Evolutionary conservation across 2,113 vertebrate species (phyloP).

Genomic region (Lepisosteus osseus): DNA sequence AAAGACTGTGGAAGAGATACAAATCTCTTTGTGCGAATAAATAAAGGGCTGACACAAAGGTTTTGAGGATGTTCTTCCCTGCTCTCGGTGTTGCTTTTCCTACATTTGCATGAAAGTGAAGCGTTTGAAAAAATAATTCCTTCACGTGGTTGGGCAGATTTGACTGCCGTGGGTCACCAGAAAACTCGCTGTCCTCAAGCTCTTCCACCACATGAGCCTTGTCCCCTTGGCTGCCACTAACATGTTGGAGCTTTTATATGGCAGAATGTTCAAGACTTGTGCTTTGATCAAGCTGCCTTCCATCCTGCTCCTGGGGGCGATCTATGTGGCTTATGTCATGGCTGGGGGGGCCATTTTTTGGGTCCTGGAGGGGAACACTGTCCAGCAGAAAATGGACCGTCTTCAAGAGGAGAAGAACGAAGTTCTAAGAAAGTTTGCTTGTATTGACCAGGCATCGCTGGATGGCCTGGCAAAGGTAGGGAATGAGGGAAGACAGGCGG

Average conservation of each 20-base stretch:
- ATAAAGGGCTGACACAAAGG: too few species aligned
- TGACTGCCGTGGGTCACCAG: conserved; percentile 42
- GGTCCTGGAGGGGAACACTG: conserved; percentile 68
- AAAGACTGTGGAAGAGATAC: too few species aligned
- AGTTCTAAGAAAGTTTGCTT: conserved; percentile 63
- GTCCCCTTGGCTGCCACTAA: not conserved
- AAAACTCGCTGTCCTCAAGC: conserved; percentile 16
- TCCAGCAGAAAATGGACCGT: conserved; percentile 25
- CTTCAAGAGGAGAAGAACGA: conserved; percentile 49
- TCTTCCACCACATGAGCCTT: not conserved
- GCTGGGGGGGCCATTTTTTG: conserved; percentile 76
- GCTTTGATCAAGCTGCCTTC: conserved; percentile 37
- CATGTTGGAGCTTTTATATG: not conserved
- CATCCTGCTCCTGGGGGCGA: conserved; percentile 59
- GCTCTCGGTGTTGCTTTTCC: not conserved
- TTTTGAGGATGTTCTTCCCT: too few species aligned
- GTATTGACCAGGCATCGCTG: conserved; percentile 60
- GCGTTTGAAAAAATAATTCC: conserved; percentile 24
- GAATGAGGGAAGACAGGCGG: not conserved
- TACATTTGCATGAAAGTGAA: conserved; percentile 64
- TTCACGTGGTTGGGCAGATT: conserved; percentile 44
- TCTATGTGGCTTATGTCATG: conserved; percentile 72
- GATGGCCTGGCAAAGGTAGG: conserved; percentile 71
- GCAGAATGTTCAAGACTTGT: conserved; percentile 19
- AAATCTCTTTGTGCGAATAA: too few species aligned